These are phyloP conservation scores for Tupaia tana DNA, from an alignment of 2,113 vertebrate species.

Conservation along the genomic window DNA sequence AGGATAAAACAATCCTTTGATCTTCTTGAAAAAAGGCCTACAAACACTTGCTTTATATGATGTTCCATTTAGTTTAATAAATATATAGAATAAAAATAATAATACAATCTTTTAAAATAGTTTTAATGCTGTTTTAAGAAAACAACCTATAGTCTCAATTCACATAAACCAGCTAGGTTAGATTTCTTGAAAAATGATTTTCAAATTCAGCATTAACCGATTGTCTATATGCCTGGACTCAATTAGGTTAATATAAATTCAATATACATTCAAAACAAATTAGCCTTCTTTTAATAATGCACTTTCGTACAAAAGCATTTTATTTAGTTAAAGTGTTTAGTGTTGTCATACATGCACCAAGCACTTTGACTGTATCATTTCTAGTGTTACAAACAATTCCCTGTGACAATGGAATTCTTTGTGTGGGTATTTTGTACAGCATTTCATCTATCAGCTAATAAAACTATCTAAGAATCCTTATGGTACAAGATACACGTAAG, in stretches of 20 bases:
- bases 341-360: constrained; percentile 63
- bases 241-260: constrained; percentile 71
- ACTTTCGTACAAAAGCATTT: constrained; percentile 32
- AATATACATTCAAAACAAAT: constrained; percentile 43
- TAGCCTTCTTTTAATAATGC: constrained; percentile 58
- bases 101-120: neutral
- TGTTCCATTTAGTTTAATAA: constrained; percentile 16
- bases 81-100: neutral
- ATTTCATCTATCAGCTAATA: constrained; percentile 79
- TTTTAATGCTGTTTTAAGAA: constrained; percentile 26
- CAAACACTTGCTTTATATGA: neutral
- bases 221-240: constrained; percentile 40
- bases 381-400: constrained; percentile 51
- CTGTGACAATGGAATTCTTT: constrained; percentile 53
- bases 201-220: neutral
- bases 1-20: constrained; percentile 33
- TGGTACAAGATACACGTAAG: constrained; percentile 67
- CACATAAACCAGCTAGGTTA: neutral
- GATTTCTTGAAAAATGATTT: constrained; percentile 58
- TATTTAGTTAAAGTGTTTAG: constrained; percentile 53
- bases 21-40: neutral
- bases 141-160: neutral
- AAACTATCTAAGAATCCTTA: constrained; percentile 69
- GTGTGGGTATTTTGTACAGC: constrained; percentile 69
- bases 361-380: constrained; percentile 50